Percentiles rank a stretch among this genome's conserved stretches.
These are phyloP conservation scores for Cyclargus thomasi DNA, from an alignment of 1,140 invertebrate genomes.

Conservation along the genomic window DNA sequence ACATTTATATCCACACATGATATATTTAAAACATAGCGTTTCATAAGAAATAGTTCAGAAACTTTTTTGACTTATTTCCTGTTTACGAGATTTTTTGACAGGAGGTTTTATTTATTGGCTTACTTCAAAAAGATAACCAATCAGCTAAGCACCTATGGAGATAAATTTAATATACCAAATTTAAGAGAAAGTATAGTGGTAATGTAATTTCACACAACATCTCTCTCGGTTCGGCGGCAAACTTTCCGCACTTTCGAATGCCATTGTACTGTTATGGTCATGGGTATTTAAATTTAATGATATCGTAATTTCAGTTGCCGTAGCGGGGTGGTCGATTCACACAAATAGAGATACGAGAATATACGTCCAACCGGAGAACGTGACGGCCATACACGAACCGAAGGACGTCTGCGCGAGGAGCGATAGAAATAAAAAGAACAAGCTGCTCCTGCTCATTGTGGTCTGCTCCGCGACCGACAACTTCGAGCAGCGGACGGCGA, in stretches of 20 bases:
- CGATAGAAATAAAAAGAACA: constrained; percentile 41
- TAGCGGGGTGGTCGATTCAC: constrained; percentile 83
- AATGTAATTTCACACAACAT: background rate
- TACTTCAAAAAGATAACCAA: no score
- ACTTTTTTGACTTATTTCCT: no score
- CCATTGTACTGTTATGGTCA: background rate
- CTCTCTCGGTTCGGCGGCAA: background rate
- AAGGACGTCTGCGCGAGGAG: constrained; percentile 75
- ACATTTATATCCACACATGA: background rate
- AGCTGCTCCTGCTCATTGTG: constrained; percentile 81
- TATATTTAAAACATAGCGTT: background rate
- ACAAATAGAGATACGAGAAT: constrained; percentile 81
- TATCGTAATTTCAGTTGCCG: constrained; percentile 62
- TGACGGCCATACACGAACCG: constrained; percentile 80
- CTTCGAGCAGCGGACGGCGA: constrained; percentile 80
- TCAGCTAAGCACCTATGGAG: no score
- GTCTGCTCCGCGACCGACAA: constrained; percentile 84
- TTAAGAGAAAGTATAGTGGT: background rate
- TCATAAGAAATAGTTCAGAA: no score
- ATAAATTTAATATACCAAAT: no score
- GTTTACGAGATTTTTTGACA: no score
- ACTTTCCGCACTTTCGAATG: constrained; percentile 2
- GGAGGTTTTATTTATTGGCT: no score
- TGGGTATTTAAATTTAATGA: background rate
- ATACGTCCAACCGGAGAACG: constrained; percentile 82